Conservation (phyloP, 2,888 invertebrate genomes). For the Caenorhabditis sinica region DNA sequence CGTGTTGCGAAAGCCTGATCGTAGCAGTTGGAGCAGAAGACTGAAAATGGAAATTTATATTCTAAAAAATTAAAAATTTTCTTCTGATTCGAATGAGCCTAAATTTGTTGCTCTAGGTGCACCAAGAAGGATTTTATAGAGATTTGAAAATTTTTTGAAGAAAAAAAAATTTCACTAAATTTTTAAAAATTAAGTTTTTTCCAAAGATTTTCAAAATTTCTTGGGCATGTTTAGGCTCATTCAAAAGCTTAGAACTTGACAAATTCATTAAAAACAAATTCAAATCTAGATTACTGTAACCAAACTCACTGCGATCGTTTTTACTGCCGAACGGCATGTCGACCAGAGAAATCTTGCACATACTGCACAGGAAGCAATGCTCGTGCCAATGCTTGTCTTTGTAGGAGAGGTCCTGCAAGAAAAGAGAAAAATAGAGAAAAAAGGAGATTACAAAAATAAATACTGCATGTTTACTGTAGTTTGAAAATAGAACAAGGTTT, state of each 20-base stretch:
- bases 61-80: not conserved
- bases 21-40: constrained; percentile 95
- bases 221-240: not conserved
- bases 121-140: no score
- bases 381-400: constrained; percentile 99
- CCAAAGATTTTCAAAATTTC: no score
- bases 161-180: not conserved
- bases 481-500: constrained; percentile 14
- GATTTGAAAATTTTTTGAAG: no score
- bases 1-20: constrained; percentile 99
- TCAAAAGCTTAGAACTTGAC: no score
- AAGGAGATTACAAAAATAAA: not conserved
- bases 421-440: not conserved
- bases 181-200: not conserved
- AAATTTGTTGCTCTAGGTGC: no score
- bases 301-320: constrained; percentile 90
- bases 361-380: constrained; percentile 98
- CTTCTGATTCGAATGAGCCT: not conserved
- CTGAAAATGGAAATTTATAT: constrained; percentile 39
- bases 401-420: constrained; percentile 97
- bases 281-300: not conserved
- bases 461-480: not conserved
- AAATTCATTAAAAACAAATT: not conserved
- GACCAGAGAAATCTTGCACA: constrained; percentile 96
- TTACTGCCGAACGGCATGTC: constrained; percentile 99